A percentile compares a stretch with the other conserved stretches of the same genome.
phyloP scores from a whole-genome alignment of 2,888 invertebrate genomes.

The Xestoiulus laeticollis region DNA sequence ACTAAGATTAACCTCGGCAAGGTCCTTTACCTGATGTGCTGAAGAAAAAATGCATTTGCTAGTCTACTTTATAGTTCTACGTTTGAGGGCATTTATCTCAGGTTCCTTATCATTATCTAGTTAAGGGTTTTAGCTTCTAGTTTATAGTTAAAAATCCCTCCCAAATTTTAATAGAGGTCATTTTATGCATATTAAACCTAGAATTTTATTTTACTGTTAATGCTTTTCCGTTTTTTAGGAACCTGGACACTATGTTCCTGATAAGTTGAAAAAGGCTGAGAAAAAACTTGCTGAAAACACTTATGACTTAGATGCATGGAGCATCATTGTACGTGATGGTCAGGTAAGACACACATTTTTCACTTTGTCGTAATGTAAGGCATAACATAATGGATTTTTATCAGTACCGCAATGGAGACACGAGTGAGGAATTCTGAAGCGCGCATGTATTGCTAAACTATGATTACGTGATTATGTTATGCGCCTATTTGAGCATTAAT shows the following conservation, averaged over 20 bases:
- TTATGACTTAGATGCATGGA: slow-evolving; percentile 98
- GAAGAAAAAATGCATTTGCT: too few species aligned
- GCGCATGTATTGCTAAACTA: neutral
- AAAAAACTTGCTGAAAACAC: slow-evolving; percentile 79
- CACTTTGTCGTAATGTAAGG: neutral
- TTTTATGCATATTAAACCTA: too few species aligned
- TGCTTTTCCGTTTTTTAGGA: slow-evolving; percentile 50
- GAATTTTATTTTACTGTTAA: neutral
- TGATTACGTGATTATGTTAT: neutral
- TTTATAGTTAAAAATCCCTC: too few species aligned
- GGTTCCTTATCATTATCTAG: too few species aligned
- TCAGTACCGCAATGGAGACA: neutral
- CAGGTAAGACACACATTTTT: slow-evolving; percentile 67
- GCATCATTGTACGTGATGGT: slow-evolving; percentile 90
- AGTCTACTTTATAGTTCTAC: too few species aligned
- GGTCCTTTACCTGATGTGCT: too few species aligned
- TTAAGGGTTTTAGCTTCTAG: too few species aligned
- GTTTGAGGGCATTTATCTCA: too few species aligned
- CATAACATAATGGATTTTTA: neutral
- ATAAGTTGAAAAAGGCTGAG: slow-evolving; percentile 67
- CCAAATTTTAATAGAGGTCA: too few species aligned
- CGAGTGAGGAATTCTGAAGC: neutral
- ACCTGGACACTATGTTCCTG: slow-evolving; percentile 59
- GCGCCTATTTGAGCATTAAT: neutral
- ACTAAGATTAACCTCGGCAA: too few species aligned